Evolutionary conservation across 2,113 vertebrate species (phyloP).

Genomic region (Gallinago paraguaiae): DNA sequence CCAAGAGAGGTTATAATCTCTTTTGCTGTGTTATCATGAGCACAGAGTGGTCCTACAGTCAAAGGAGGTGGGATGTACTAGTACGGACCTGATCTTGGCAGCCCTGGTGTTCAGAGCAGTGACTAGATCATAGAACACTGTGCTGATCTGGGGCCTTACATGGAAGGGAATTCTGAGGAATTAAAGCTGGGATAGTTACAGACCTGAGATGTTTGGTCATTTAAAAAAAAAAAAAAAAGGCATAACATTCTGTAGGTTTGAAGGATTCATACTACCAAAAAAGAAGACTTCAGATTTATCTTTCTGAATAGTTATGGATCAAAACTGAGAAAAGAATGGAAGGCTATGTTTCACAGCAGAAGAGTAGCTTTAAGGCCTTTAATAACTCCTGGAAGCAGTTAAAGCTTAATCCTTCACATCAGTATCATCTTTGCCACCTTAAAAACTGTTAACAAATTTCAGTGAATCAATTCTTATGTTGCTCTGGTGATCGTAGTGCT

Average conservation of each 20-base stretch:
- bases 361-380: not conserved
- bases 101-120: not conserved
- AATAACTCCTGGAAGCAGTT: not conserved
- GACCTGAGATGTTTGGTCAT: not conserved
- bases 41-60: not conserved
- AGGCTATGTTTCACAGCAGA: not conserved
- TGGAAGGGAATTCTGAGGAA: not conserved
- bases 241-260: not conserved
- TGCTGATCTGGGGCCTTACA: not conserved
- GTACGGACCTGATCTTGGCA: not conserved
- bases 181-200: not conserved
- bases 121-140: not conserved
- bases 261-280: not conserved
- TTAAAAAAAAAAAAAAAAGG: not conserved
- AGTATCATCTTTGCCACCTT: not conserved
- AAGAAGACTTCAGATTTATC: not conserved
- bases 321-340: not conserved
- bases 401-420: not conserved
- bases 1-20: not conserved
- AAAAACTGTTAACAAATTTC: not conserved
- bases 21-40: not conserved
- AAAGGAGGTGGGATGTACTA: not conserved
- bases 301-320: not conserved
- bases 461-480: not conserved
- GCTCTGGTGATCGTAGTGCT: not conserved